Base-by-base conservation (phyloP, 2,888 invertebrate species). In the Phaonia tiefii region DNA sequence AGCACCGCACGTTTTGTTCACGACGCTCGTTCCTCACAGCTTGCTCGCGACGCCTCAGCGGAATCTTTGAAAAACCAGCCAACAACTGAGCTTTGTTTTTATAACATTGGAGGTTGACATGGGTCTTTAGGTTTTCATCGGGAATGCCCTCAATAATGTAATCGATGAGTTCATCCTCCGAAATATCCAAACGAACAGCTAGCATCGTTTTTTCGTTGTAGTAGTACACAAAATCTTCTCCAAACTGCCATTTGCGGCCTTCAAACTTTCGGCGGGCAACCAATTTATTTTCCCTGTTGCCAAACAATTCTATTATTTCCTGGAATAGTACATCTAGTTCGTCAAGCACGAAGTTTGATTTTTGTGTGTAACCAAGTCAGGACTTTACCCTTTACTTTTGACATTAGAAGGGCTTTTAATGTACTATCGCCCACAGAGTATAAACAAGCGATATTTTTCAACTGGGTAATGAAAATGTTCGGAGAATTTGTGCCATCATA, bases 311-410 rank as follows among this genome's bases (percentile, higher is more conserved):
- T 0, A 46, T 7, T 44, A 75, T 44, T 46, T 73, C 67, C 13
- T 1, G 13, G 20, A 76, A 60, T 20, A 72, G 17, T 2, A 20
- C 13, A 4, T 65, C 44, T 1, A 75, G 11, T 0, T 54, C 26
- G 22, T 76, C 73, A 4, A 15, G 11, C 0, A 66, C 11, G 15
- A 66, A 80, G 31, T 78, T 51, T 39, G 78, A 67, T 60, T 37
- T 75, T 72, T 0, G 75, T 69, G 26, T 77, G 73, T 15, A 84
- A 25, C 79, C 80, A 82, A 3, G 15, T n/a, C n/a, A n/a, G n/a
- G n/a, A n/a, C n/a, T n/a, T n/a, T n/a, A n/a, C n/a, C n/a, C n/a
- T n/a, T n/a, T n/a, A n/a, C n/a, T n/a, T n/a, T n/a, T n/a, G n/a
- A n/a, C n/a, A n/a, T n/a, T n/a, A n/a, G n/a, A n/a, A 70, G 22